phyloP scores from a whole-genome alignment of 1,140 invertebrate genomes.

The Anastrepha obliqua region DNA sequence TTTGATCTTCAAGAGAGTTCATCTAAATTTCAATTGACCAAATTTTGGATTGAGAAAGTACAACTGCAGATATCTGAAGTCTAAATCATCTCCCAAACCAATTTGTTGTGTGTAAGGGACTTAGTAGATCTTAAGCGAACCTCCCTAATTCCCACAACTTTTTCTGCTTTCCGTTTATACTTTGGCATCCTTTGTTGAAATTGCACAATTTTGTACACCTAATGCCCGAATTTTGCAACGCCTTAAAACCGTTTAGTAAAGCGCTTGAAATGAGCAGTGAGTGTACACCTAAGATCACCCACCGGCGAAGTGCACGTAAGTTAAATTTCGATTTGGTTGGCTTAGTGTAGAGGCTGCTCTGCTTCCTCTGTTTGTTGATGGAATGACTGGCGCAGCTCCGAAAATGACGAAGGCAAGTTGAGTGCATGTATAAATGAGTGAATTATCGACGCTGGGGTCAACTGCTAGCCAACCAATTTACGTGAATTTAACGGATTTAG shows the following conservation, averaged over 20 bases:
- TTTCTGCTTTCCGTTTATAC: not conserved
- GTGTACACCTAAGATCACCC: not conserved
- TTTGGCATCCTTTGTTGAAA: not conserved
- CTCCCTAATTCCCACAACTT: not conserved
- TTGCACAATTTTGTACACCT: not conserved
- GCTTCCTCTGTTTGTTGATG: not conserved
- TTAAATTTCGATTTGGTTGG: no score
- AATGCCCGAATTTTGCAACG: not conserved
- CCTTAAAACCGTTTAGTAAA: not conserved
- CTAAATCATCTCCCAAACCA: not conserved
- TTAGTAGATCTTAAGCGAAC: not conserved
- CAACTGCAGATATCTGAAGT: no score
- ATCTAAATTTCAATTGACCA: not conserved
- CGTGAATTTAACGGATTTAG: constrained; percentile 22
- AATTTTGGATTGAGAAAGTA: no score
- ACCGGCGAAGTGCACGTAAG: no score
- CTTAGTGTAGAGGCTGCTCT: not conserved
- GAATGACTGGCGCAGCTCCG: not conserved
- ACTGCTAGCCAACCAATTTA: not conserved
- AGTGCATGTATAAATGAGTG: not conserved
- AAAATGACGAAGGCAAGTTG: not conserved
- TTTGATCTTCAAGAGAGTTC: not conserved
- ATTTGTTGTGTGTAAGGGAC: not conserved
- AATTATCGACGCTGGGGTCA: constrained; percentile 15
- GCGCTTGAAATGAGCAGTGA: not conserved